Evolutionary conservation across 2,888 invertebrate species (phyloP).

Genomic region (Brachypalpus laphriformis): DNA sequence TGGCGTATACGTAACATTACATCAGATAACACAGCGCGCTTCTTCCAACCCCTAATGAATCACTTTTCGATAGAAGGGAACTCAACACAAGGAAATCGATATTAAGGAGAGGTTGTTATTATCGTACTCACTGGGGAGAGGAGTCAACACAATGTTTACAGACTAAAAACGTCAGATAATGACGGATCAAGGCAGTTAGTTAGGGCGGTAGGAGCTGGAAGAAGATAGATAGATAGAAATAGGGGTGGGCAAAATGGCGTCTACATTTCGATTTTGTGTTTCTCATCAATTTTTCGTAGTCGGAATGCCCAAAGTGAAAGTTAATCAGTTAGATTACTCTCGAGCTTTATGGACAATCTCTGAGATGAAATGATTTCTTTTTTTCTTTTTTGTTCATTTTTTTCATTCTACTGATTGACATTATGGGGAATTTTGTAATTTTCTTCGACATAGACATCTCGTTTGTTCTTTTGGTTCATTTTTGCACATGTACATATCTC

Average conservation of each 20-base stretch:
- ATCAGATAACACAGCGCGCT: slow-evolving; percentile 27
- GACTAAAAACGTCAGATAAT: slow-evolving; percentile 56
- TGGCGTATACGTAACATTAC: slow-evolving; percentile 35
- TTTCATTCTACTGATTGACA: slow-evolving; percentile 21
- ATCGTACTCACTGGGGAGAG: not conserved
- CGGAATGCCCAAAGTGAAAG: slow-evolving; percentile 51
- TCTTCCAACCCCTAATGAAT: slow-evolving; percentile 44
- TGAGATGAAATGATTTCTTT: slow-evolving; percentile 44
- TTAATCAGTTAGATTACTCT: slow-evolving; percentile 56
- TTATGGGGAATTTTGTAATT: slow-evolving; percentile 37
- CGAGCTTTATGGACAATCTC: slow-evolving; percentile 28
- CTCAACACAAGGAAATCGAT: slow-evolving; percentile 46
- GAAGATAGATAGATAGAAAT: slow-evolving; percentile 1
- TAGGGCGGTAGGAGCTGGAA: not conserved
- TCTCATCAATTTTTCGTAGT: slow-evolving; percentile 16
- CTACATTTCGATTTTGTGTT: slow-evolving; percentile 24
- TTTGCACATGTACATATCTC: slow-evolving; percentile 1
- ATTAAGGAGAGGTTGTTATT: slow-evolving; percentile 37
- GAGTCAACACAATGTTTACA: slow-evolving; percentile 35
- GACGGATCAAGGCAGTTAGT: slow-evolving; percentile 45
- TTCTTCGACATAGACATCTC: not conserved
- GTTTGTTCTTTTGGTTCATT: not conserved
- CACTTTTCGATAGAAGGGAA: slow-evolving; percentile 27
- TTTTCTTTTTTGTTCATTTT: slow-evolving; percentile 8
- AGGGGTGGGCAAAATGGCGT: not conserved